Percentiles rank a stretch among this genome's conserved stretches.
These are phyloP conservation scores for Deilephila elpenor DNA, from an alignment of 2,888 invertebrate genomes.

Conservation along the genomic window DNA sequence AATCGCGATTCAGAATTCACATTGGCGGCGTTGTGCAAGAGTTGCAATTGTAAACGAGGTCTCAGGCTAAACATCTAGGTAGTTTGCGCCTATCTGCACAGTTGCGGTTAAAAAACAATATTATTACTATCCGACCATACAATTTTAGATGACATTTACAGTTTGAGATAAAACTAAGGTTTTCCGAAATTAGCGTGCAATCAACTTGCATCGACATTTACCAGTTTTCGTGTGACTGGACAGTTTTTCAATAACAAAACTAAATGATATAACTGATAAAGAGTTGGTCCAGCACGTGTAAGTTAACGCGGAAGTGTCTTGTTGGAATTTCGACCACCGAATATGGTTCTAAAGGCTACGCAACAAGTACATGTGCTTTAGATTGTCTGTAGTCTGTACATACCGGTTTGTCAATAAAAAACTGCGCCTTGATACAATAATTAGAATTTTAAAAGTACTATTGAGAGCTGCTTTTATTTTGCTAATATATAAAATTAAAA, in stretches of 20 bases:
- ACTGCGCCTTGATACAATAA: constrained; percentile 1
- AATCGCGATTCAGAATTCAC: constrained; percentile 4
- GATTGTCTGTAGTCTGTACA: constrained; percentile 4
- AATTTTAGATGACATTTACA: background rate
- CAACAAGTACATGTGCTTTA: constrained; percentile 9
- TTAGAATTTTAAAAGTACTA: background rate
- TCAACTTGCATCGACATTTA: background rate
- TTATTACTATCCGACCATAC: background rate
- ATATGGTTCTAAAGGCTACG: background rate
- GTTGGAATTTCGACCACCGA: constrained; percentile 4
- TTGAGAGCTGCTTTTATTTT: background rate
- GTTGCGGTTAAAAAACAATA: background rate
- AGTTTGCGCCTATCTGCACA: background rate
- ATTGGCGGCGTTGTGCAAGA: constrained; percentile 22
- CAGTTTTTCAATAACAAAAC: background rate
- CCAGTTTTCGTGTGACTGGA: background rate
- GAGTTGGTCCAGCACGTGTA: background rate
- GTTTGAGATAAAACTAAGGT: background rate
- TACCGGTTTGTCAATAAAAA: background rate
- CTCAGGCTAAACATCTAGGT: background rate
- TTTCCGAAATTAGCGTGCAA: background rate
- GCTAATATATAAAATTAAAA: background rate
- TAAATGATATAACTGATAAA: background rate
- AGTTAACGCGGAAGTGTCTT: constrained; percentile 11
- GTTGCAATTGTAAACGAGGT: constrained; percentile 10